Percentiles rank a stretch among this genome's conserved stretches.
Conservation (phyloP, 2,888 invertebrate species). For the Hirtodrosophila cameraria region DNA sequence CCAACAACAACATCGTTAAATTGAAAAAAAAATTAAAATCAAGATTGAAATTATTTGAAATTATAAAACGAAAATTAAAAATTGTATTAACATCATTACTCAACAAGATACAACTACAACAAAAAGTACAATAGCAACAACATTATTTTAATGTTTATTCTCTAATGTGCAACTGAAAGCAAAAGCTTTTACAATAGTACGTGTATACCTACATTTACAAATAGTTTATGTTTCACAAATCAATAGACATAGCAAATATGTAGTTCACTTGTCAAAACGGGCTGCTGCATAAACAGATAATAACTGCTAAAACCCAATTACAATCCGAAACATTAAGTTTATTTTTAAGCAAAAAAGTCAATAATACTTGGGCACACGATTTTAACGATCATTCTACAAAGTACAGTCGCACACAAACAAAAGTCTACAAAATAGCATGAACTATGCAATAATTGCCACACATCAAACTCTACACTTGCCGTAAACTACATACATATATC, state of each 20-base stretch:
- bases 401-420: slow-evolving; percentile 18
- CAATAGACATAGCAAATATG: slow-evolving; percentile 49
- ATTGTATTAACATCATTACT: slow-evolving; percentile 10
- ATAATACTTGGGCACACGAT: slow-evolving; percentile 27
- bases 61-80: slow-evolving; percentile 16
- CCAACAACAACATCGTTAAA: slow-evolving; percentile 27
- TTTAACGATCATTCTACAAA: slow-evolving; percentile 9
- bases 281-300: slow-evolving; percentile 28
- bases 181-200: slow-evolving; percentile 30
- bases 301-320: not conserved
- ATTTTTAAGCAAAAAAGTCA: slow-evolving; percentile 21
- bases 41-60: slow-evolving; percentile 17
- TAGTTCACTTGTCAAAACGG: slow-evolving; percentile 34
- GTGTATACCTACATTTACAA: slow-evolving; percentile 31
- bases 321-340: slow-evolving; percentile 34
- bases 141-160: slow-evolving; percentile 25
- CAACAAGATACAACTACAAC: slow-evolving; percentile 2
- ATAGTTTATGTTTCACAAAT: slow-evolving; percentile 35
- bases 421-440: not conserved
- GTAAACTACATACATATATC: slow-evolving; percentile 12
- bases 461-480: slow-evolving; percentile 30
- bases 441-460: slow-evolving; percentile 10
- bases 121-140: slow-evolving; percentile 15
- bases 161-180: slow-evolving; percentile 36
- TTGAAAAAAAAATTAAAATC: slow-evolving; percentile 13